Base-by-base conservation (phyloP, 2,888 invertebrate genomes). In the Labia minor region DNA sequence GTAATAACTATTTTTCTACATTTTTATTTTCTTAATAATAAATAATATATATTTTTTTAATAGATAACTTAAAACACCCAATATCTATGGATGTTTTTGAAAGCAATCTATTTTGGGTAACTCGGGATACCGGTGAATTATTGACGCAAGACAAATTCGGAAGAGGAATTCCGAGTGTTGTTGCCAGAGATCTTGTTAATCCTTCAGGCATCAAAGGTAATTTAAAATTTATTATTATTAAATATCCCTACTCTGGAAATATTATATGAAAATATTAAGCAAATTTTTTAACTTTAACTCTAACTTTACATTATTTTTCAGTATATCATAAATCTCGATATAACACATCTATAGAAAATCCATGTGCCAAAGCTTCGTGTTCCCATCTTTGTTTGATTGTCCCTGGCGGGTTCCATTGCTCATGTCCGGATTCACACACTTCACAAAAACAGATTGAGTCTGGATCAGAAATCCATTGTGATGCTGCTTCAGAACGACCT, bases 61-160 rank as follows among this genome's bases (percentile, higher is more conserved):
- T 68, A 73, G 89, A 87, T 67, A 76, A 78, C 61, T 19, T 63
- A 21, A 63, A 63, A 63, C 92, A 92, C 76, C 95, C 95, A 0
- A 82, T 92, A 66, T 88, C 92, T 0, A 74, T 98, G 71, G 98
- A 98, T 76, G 88, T 98, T 16, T 98, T 98, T 78, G 97, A 96
- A 78, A 92, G 90, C 21, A 86, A 87, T 69, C 76, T 98, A 72
- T 98, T 89, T 79, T 98, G 95, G 96, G 85, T 92, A n/a, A 92
- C 95, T 0, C 83, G 89, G 67, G 90, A 92, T 73, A 86, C 89
- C 0, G 95, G 95, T 0, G 92, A 94, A 74, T 80, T 98, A 4
- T 82, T 92, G 64, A 84, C 86, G 20, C 95, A 95, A 77, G 96
- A 99, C 77, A 99, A 99, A 81, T 98, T 98, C 79, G 98, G 98